Evolutionary conservation across 2,797 vertebrate genomes (phyloP).

Genomic region (Xenopus petersii): DNA sequence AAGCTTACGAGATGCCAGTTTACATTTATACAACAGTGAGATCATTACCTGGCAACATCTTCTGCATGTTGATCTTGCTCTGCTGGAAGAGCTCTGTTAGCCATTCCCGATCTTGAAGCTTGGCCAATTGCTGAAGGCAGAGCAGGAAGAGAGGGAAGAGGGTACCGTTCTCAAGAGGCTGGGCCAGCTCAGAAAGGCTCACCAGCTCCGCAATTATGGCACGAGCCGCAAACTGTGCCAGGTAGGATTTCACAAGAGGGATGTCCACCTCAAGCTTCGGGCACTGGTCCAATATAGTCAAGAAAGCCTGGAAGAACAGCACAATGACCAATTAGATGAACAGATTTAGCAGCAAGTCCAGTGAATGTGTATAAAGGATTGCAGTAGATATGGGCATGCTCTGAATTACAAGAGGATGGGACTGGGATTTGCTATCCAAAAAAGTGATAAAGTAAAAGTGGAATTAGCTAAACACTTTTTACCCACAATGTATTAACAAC

Average conservation of each 20-base stretch:
- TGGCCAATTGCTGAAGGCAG: constrained; percentile 94
- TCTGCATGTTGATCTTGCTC: constrained; percentile 98
- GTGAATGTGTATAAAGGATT: no score
- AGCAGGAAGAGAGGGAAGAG: constrained; percentile 98
- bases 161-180: constrained; percentile 94
- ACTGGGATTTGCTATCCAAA: no score
- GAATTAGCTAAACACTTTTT: no score
- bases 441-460: no score
- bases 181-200: constrained; percentile 91
- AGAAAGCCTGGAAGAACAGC: constrained; percentile 75
- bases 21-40: background rate
- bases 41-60: constrained; percentile 93
- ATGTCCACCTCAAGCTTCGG: constrained; percentile 93
- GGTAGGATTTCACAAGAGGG: constrained; percentile 95
- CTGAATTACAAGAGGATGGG: no score
- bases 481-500: no score
- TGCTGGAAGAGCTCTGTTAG: constrained; percentile 93
- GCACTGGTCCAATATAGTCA: constrained; percentile 92
- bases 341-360: no score
- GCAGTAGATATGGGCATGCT: no score
- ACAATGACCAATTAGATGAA: no score
- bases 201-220: constrained; percentile 92
- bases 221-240: constrained; percentile 94
- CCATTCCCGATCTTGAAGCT: constrained; percentile 93
- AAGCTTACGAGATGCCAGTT: no score